Evolutionary conservation across 2,888 invertebrate genomes (phyloP), one percentile per base, ranked within the genome.

Genomic region (Myathropa florea): DNA sequence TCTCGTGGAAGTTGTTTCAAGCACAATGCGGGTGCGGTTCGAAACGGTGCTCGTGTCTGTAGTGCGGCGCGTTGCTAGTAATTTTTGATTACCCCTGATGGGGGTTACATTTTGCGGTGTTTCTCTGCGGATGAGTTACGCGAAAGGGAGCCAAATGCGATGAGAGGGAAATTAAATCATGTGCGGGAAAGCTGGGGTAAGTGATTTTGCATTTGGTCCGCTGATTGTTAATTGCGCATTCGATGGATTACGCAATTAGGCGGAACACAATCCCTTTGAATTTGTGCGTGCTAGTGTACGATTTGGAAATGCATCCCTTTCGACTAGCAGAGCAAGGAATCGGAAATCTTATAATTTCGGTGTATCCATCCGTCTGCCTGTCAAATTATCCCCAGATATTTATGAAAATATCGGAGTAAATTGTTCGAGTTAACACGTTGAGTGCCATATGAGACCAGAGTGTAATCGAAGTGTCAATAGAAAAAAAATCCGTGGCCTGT

Each of bases 41-140:
- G 30, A 39, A 4, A n/a, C n/a, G 55, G 33, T 12, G 33, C 33
- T 33, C 36, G 33, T 55, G 23, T 36, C 12, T 24, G 53, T 7
- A 10, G 57, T 57, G 26, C 21, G 39, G 65, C 10, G 39, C n/a
- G 33, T 26, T 26, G n/a, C 24, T 14, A 28, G 57, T 60, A 21
- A 65, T 65, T 39, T 75, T 75, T 64, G 36, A 64, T 18, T 59
- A 39, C 57, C 73, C 57, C 57, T 39, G 21, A 28, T 46, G 24
- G 30, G 10, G 53, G 33, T 57, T 39, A 18, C 39, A 36, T 28
- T 18, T 21, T 21, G 65, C 3, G 36, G 73, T 64, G 18, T 14
- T 21, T 6, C 23, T 2, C 6, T n/a, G 24, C 4, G 14, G 59
- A 12, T 3, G 1, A 26, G 2, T 59, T 4, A 18, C 46, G 26